Conservation (phyloP, 92 coral and sea anemone genomes). For the Parazoanthus swiftii region DNA sequence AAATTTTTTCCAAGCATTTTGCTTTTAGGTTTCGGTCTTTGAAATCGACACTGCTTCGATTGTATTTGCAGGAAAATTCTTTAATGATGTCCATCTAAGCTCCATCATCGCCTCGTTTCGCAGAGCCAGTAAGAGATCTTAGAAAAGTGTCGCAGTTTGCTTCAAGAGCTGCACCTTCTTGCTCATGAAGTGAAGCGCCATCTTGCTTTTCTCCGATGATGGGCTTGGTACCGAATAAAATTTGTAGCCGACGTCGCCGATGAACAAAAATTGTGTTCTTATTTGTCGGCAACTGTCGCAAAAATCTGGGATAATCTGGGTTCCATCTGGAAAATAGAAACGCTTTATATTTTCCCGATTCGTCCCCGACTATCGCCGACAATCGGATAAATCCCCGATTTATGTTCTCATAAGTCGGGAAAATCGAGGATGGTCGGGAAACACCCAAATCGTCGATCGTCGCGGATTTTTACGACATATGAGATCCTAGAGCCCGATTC, state of each 20-base stretch:
- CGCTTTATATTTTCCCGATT: constrained; percentile 23
- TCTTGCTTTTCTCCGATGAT: too few species aligned
- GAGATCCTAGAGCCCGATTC: too few species aligned
- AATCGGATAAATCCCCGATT: background rate
- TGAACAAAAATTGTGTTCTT: background rate
- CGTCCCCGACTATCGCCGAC: constrained; percentile 3
- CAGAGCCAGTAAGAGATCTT: too few species aligned
- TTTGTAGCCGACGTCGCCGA: constrained; percentile 11
- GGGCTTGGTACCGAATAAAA: constrained; percentile 20
- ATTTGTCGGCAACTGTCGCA: constrained; percentile 29
- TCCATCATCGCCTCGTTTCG: constrained; percentile 15
- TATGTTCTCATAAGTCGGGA: constrained; percentile 2
- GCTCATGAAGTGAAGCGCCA: background rate
- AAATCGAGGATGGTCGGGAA: background rate
- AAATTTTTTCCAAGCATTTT: background rate
- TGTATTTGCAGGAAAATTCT: constrained; percentile 21
- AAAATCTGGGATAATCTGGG: background rate
- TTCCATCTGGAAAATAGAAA: constrained; percentile 9
- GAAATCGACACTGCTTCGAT: constrained; percentile 31
- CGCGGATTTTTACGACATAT: too few species aligned
- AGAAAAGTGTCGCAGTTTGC: constrained; percentile 1
- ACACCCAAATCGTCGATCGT: too few species aligned
- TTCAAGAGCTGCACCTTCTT: background rate
- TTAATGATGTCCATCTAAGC: constrained; percentile 39
- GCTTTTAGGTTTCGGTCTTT: constrained; percentile 26